Evolutionary conservation across 2,797 vertebrate genomes (phyloP).

Genomic region (Rhadinocentrus ornatus): DNA sequence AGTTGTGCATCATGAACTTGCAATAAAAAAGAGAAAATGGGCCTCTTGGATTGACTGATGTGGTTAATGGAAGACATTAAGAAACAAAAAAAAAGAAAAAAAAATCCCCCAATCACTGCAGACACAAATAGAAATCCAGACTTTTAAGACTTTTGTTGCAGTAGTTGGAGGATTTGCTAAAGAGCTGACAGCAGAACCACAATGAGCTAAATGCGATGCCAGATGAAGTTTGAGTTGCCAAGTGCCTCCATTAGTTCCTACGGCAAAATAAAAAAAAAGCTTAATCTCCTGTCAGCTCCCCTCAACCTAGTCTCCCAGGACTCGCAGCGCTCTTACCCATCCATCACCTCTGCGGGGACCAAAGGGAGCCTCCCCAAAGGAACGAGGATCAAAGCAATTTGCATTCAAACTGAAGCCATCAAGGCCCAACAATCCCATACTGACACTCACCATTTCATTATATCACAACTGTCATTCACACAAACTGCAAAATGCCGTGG

Average conservation of each 20-base stretch:
- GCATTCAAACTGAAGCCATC: constrained; percentile 72
- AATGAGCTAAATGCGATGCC: constrained; percentile 68
- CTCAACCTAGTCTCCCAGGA: constrained; percentile 68
- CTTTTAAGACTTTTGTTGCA: constrained; percentile 38
- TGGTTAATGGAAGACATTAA: constrained; percentile 3
- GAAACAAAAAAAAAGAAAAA: constrained; percentile 22
- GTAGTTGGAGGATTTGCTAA: constrained; percentile 63
- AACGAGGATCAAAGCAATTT: constrained; percentile 75
- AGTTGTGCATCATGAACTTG: constrained; percentile 29
- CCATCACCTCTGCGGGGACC: constrained; percentile 75
- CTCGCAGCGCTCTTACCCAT: constrained; percentile 64
- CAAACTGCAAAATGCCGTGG: constrained; percentile 53
- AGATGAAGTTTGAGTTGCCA: constrained; percentile 68
- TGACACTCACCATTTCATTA: constrained; percentile 55
- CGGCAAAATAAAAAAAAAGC: constrained; percentile 21
- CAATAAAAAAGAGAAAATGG: constrained; percentile 26
- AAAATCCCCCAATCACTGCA: constrained; percentile 21
- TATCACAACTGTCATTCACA: constrained; percentile 58
- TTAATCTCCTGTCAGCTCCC: constrained; percentile 75
- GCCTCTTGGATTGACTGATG: constrained; percentile 19
- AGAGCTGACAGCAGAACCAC: constrained; percentile 67
- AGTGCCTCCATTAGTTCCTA: constrained; percentile 69
- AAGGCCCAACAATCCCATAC: constrained; percentile 68
- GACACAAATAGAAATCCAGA: constrained; percentile 14
- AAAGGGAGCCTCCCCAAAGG: constrained; percentile 66